Base-by-base conservation (phyloP, 1,140 invertebrate genomes). In the Megathymus violae region DNA sequence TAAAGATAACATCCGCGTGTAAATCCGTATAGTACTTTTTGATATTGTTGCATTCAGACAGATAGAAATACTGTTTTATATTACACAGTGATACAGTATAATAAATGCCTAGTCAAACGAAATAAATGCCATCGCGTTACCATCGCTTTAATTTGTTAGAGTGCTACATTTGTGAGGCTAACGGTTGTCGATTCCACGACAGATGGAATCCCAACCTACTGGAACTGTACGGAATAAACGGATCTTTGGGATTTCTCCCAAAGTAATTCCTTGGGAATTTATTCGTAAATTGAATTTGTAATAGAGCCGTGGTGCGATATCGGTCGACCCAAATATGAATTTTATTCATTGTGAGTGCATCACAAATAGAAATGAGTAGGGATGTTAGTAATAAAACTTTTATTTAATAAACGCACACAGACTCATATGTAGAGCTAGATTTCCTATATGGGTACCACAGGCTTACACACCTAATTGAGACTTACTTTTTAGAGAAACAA, bases 331-430 rank as follows among this genome's bases (percentile, higher is more conserved):
- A 31, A 31, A 31, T 31, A 31, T 9, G 27, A 31, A 9, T 31
- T 31, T 31, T 50, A 19, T 11, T 50, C 17, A 11, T 4, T 31
- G 22, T 50, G 10, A 31, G 27, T 31, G 27, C 27, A 7, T 31
- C 7, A 31, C 7, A 31, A 31, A 31, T 48, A 25, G 15, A 31
- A 44, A n/a, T 36, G 16, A 56, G 46, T n/a, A 16, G n/a, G 69
- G 27, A 71, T 78, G 71, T 73, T 19, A 78, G 22, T 25, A 25
- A 25, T 31, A n/a, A n/a, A n/a, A n/a, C n/a, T n/a, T n/a, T n/a
- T n/a, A n/a, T n/a, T n/a, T n/a, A n/a, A n/a, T n/a, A n/a, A n/a
- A n/a, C n/a, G n/a, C n/a, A n/a, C n/a, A n/a, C n/a, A n/a, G n/a
- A n/a, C n/a, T n/a, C n/a, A n/a, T n/a, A n/a, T n/a, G n/a, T n/a